phyloP scores from a whole-genome alignment of 1,140 invertebrate genomes.

The Drosophila tsacasi region DNA sequence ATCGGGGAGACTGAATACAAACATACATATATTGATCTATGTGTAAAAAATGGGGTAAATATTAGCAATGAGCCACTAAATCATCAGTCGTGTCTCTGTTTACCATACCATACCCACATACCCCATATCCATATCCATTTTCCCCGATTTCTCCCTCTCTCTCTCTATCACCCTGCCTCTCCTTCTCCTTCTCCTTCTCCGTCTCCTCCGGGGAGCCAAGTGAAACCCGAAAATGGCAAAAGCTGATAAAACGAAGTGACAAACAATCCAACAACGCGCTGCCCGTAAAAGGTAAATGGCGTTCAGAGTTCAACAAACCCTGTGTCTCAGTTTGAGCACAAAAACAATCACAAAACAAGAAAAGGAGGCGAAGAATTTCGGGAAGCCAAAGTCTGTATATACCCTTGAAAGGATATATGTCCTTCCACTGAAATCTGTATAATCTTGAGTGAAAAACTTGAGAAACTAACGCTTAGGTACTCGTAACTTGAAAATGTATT shows the following conservation, averaged over 20 bases:
- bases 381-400: neutral
- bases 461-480: neutral
- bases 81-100: constrained; percentile 47
- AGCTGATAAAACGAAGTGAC: constrained; percentile 55
- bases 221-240: constrained; percentile 57
- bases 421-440: neutral
- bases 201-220: constrained; percentile 20
- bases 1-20: constrained; percentile 3
- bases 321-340: constrained; percentile 12
- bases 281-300: constrained; percentile 46
- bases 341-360: constrained; percentile 18
- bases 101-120: constrained; percentile 20
- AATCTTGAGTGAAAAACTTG: neutral
- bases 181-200: neutral
- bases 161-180: neutral
- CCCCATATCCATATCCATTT: constrained; percentile 28
- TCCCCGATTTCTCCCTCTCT: neutral
- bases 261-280: constrained; percentile 27
- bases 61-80: constrained; percentile 60
- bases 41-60: constrained; percentile 31
- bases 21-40: too few species aligned
- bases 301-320: constrained; percentile 43
- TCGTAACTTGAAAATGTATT: neutral
- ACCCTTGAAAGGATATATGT: neutral
- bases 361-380: neutral